A percentile compares a stretch with the other conserved stretches of the same genome.
Evolutionary conservation across 1,140 invertebrate genomes (phyloP).

Genomic region (Littorina saxatilis): DNA sequence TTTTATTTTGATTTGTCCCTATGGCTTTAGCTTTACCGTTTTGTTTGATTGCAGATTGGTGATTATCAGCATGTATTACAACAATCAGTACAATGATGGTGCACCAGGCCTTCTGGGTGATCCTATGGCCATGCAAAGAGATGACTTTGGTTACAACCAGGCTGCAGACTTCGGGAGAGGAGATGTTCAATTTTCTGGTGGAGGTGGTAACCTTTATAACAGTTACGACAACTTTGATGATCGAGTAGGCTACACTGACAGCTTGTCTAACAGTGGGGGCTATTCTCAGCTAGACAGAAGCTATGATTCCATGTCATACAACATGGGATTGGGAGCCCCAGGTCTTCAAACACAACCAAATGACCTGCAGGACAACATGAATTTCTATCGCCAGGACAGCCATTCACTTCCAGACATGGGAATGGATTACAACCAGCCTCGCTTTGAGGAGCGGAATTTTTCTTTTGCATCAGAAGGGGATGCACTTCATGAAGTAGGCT

Average conservation of each 20-base stretch:
- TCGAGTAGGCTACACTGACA: background rate
- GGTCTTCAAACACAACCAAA: too few species aligned
- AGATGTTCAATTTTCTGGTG: background rate
- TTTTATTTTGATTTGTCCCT: too few species aligned
- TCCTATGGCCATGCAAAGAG: background rate
- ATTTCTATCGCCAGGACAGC: too few species aligned
- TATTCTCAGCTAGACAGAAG: too few species aligned
- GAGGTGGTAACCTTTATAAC: background rate
- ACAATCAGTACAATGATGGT: background rate
- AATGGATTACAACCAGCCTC: too few species aligned
- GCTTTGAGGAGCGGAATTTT: background rate
- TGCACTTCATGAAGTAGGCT: background rate
- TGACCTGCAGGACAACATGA: too few species aligned
- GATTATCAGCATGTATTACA: conserved; percentile 16
- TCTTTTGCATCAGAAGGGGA: background rate
- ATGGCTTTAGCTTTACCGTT: background rate
- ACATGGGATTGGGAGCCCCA: too few species aligned
- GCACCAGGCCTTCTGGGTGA: background rate
- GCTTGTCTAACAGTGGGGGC: too few species aligned
- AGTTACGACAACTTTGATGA: background rate
- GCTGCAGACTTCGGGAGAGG: background rate
- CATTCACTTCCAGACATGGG: too few species aligned
- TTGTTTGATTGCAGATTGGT: background rate
- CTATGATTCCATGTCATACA: too few species aligned
- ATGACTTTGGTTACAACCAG: background rate